Conservation (phyloP, 2,888 invertebrate species). For the Entomobrya multifasciata region DNA sequence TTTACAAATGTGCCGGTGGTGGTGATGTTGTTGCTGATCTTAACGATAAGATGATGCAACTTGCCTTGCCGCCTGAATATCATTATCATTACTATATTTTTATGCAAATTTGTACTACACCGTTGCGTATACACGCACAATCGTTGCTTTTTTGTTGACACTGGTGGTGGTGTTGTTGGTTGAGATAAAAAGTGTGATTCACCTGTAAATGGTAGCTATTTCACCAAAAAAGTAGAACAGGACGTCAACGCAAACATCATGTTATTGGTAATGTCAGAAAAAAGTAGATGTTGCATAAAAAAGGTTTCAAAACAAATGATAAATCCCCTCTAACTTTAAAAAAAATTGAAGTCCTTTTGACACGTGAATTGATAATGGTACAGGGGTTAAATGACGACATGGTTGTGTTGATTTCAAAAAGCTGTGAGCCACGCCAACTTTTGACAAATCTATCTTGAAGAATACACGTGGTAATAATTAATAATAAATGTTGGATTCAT, state of each 20-base stretch:
- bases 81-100: slow-evolving; percentile 8
- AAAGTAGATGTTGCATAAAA: slow-evolving; percentile 56
- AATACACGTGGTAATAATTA: no score
- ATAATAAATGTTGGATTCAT: no score
- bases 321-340: slow-evolving; percentile 18
- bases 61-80: background rate
- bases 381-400: slow-evolving; percentile 8
- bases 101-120: background rate
- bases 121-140: background rate
- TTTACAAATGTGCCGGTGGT: slow-evolving; percentile 7
- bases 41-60: slow-evolving; percentile 39
- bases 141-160: no score
- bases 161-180: slow-evolving; percentile 28
- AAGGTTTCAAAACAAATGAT: slow-evolving; percentile 23
- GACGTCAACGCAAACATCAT: slow-evolving; percentile 56
- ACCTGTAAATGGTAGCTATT: slow-evolving; percentile 22
- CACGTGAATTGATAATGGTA: slow-evolving; percentile 3
- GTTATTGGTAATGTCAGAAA: slow-evolving; percentile 25
- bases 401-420: no score
- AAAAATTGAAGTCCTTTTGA: background rate
- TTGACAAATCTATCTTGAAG: no score
- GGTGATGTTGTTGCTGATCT: background rate
- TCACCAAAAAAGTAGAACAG: slow-evolving; percentile 64
- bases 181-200: no score
- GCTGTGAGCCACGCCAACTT: no score